These are phyloP conservation scores for Zelleria hepariella DNA, from an alignment of 2,888 invertebrate species.

Conservation along the genomic window DNA sequence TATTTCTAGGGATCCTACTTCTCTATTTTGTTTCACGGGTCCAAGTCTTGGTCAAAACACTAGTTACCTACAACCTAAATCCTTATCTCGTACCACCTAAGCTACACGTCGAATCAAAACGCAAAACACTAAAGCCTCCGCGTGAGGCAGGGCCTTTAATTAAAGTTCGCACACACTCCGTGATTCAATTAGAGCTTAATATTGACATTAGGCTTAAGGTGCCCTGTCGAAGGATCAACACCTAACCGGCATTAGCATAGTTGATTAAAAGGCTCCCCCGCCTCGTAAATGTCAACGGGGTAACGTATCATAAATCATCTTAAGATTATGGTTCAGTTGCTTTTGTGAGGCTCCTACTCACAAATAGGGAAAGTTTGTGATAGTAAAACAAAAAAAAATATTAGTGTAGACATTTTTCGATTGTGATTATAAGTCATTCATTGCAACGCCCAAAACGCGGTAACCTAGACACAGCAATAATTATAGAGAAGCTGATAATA, in stretches of 20 bases:
- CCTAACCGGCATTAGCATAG: slow-evolving; percentile 62
- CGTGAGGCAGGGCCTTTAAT: slow-evolving; percentile 32
- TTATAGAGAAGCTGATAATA: too few relatives aligned
- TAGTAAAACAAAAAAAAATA: neutral
- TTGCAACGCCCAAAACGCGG: too few relatives aligned
- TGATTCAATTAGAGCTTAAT: slow-evolving; percentile 61
- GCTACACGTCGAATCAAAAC: neutral
- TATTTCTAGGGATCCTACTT: too few relatives aligned
- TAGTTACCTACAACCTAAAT: too few relatives aligned
- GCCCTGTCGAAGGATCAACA: slow-evolving; percentile 48
- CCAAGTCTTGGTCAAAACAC: too few relatives aligned
- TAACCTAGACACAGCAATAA: too few relatives aligned
- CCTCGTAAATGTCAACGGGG: slow-evolving; percentile 66
- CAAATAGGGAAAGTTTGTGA: neutral
- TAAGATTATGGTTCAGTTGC: slow-evolving; percentile 62
- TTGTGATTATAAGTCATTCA: too few relatives aligned
- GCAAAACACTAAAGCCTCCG: too few relatives aligned
- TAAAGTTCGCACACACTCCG: slow-evolving; percentile 51
- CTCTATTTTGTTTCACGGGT: too few relatives aligned
- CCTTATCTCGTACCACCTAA: too few relatives aligned
- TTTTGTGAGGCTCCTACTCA: slow-evolving; percentile 13
- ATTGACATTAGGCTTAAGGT: slow-evolving; percentile 54
- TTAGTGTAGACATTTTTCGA: neutral
- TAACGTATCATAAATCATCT: slow-evolving; percentile 69
- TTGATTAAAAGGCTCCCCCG: slow-evolving; percentile 68